Conservation (phyloP, 2,888 invertebrate species). For the Cylindroiulus punctatus region DNA sequence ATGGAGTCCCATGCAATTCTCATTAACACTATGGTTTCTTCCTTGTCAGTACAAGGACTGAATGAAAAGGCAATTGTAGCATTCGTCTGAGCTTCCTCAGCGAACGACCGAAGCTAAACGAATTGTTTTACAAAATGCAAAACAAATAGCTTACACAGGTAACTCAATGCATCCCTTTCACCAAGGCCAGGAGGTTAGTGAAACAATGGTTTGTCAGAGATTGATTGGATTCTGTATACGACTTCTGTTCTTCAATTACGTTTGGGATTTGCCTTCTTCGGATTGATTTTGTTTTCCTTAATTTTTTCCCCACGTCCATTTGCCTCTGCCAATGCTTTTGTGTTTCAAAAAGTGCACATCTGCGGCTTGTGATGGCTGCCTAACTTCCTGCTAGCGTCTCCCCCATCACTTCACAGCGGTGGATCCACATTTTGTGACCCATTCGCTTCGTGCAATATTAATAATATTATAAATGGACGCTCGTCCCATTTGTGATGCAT, state of each 20-base stretch:
- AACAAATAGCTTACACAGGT: not conserved
- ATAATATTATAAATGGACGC: slow-evolving; percentile 25
- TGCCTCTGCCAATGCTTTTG: not conserved
- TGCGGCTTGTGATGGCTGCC: not conserved
- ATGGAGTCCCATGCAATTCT: too few species aligned
- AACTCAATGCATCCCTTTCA: slow-evolving; percentile 33
- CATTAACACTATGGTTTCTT: not conserved
- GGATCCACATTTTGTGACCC: not conserved
- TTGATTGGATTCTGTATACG: not conserved
- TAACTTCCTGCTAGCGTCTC: not conserved
- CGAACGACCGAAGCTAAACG: not conserved
- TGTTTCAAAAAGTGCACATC: not conserved
- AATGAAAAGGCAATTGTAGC: not conserved
- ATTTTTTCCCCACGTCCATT: not conserved
- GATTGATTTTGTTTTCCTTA: not conserved
- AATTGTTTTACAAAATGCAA: not conserved
- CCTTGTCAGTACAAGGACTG: not conserved
- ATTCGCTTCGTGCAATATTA: not conserved
- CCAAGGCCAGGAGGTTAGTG: slow-evolving; percentile 14
- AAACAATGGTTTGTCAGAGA: slow-evolving; percentile 31
- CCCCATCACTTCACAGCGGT: slow-evolving; percentile 32
- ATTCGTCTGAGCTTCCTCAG: not conserved
- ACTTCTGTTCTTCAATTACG: not conserved
- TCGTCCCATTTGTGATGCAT: slow-evolving; percentile 17
- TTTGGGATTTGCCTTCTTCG: slow-evolving; percentile 10